These are phyloP conservation scores for Etheostoma cragini DNA, from an alignment of 2,113 vertebrate species.

Conservation along the genomic window DNA sequence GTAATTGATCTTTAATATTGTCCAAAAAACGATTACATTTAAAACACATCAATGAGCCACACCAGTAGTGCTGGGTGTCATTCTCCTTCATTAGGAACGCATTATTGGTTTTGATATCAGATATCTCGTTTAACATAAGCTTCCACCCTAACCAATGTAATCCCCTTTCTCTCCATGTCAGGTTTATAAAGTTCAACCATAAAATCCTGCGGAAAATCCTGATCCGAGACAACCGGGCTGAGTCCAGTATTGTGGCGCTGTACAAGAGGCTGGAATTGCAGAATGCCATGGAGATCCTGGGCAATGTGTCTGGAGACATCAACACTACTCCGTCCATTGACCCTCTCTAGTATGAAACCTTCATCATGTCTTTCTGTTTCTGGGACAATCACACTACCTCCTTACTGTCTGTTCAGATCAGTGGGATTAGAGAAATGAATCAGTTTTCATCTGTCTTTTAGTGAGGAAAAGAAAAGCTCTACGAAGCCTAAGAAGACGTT, in stretches of 20 bases:
- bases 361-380: not conserved
- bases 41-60: too few relatives aligned
- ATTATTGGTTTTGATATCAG: not conserved
- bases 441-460: slow-evolving; percentile 27
- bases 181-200: slow-evolving; percentile 96
- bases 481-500: slow-evolving; percentile 86
- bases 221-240: slow-evolving; percentile 87
- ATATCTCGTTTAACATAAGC: not conserved
- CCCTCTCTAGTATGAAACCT: slow-evolving; percentile 83
- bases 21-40: too few relatives aligned
- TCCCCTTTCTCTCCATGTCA: slow-evolving; percentile 63
- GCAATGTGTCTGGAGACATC: slow-evolving; percentile 83
- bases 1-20: too few relatives aligned
- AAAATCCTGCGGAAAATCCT: slow-evolving; percentile 90
- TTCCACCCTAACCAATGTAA: too few relatives aligned
- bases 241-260: slow-evolving; percentile 93
- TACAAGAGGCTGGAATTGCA: slow-evolving; percentile 98
- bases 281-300: slow-evolving; percentile 92
- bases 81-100: not conserved
- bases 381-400: not conserved
- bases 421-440: not conserved
- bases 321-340: slow-evolving; percentile 78
- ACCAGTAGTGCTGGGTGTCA: not conserved
- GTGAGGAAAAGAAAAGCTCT: slow-evolving; percentile 82
- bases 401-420: not conserved